phyloP scores from a whole-genome alignment of 2,797 vertebrate species.

The Rhinogobio ventralis region DNA sequence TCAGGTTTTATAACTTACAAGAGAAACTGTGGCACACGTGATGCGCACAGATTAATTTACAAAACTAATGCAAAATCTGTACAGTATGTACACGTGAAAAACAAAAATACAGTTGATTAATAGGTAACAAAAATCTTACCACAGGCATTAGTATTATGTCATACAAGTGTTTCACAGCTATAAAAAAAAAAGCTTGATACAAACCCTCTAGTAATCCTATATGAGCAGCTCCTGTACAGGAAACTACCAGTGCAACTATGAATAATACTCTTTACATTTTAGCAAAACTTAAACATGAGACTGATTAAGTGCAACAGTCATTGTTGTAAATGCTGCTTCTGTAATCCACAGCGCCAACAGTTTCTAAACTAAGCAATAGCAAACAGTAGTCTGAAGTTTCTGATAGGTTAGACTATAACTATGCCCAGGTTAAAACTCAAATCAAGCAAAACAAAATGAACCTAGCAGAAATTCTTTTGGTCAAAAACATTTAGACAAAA shows the following conservation, averaged over 20 bases:
- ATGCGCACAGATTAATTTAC: constrained; percentile 24
- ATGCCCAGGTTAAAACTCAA: neutral
- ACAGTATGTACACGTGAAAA: constrained; percentile 54
- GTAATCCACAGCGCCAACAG: constrained; percentile 7
- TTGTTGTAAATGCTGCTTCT: neutral
- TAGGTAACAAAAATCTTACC: constrained; percentile 12
- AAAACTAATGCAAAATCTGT: constrained; percentile 55
- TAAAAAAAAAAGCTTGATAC: neutral
- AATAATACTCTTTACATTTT: constrained; percentile 21
- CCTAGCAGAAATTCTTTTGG: neutral
- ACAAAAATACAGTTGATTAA: constrained; percentile 22
- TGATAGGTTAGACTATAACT: neutral
- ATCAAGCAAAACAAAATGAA: neutral
- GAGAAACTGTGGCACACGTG: constrained; percentile 3
- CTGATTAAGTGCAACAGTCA: constrained; percentile 13
- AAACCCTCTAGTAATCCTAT: neutral
- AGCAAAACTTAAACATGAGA: constrained; percentile 41
- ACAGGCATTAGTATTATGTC: constrained; percentile 11
- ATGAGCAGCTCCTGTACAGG: neutral
- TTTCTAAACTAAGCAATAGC: neutral
- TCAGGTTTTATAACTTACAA: constrained; percentile 18
- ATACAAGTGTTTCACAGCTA: neutral
- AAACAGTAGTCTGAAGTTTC: neutral
- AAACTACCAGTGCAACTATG: neutral
- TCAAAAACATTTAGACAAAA: constrained; percentile 3